A percentile compares a stretch with the other conserved stretches of the same genome.
Conservation (phyloP, 2,113 vertebrate genomes). For the Cromileptes altivelis region DNA sequence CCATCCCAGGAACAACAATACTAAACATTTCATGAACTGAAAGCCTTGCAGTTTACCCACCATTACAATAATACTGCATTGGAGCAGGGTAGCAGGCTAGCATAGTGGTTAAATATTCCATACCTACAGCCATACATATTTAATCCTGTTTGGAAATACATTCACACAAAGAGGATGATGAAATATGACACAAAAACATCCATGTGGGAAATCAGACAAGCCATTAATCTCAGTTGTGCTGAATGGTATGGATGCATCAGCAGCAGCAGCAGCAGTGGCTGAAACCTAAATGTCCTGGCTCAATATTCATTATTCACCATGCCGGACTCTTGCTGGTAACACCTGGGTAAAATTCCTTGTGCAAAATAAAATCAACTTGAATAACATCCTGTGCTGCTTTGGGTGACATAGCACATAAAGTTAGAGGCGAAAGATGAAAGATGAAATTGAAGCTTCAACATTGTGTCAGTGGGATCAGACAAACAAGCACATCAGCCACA, state of each 20-base stretch:
- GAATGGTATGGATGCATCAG: slow-evolving; percentile 39
- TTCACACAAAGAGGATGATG: slow-evolving; percentile 8
- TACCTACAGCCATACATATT: slow-evolving; percentile 48
- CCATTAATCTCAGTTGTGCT: slow-evolving; percentile 57
- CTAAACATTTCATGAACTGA: neutral
- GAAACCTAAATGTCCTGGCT: slow-evolving; percentile 59
- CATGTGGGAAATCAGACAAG: slow-evolving; percentile 44
- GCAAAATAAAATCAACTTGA: slow-evolving; percentile 18
- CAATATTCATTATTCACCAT: slow-evolving; percentile 63
- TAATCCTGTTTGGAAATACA: slow-evolving; percentile 56
- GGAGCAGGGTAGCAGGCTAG: neutral
- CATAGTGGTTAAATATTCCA: slow-evolving; percentile 46
- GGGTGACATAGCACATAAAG: slow-evolving; percentile 21
- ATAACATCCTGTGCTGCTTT: neutral
- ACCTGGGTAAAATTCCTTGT: slow-evolving; percentile 31
- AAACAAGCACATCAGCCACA: slow-evolving; percentile 68
- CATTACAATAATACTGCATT: neutral
- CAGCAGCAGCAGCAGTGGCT: slow-evolving; percentile 47
- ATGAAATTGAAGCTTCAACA: slow-evolving; percentile 33
- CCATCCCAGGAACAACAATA: neutral
- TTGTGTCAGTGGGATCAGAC: slow-evolving; percentile 58
- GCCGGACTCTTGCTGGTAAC: slow-evolving; percentile 45
- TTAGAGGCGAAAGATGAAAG: slow-evolving; percentile 13
- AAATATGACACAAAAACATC: slow-evolving; percentile 40
- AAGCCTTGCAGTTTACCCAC: slow-evolving; percentile 16